Conservation (phyloP, 2,888 invertebrate genomes). For the Cataglyphis cursor region DNA sequence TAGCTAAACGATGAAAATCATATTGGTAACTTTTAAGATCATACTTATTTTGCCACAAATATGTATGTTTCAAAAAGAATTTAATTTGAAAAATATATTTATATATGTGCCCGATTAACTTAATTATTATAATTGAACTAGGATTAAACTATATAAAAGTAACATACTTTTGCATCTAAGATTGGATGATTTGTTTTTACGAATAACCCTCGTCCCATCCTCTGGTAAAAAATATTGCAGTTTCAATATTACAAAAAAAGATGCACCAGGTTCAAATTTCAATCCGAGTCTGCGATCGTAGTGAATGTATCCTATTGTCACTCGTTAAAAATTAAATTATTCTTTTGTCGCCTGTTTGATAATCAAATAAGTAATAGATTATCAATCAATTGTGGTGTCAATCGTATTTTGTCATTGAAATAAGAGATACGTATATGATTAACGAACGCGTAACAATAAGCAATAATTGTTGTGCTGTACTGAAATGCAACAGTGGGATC, state of each 20-base stretch:
- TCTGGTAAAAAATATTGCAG: slow-evolving; percentile 86
- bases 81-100: slow-evolving; percentile 47
- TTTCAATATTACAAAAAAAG: slow-evolving; percentile 82
- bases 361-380: slow-evolving; percentile 11
- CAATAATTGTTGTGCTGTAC: slow-evolving; percentile 31
- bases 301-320: slow-evolving; percentile 71
- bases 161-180: slow-evolving; percentile 76
- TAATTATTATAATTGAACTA: slow-evolving; percentile 71
- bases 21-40: slow-evolving; percentile 67
- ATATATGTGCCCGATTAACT: slow-evolving; percentile 43
- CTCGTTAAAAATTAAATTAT: slow-evolving; percentile 30
- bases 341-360: background rate
- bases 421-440: slow-evolving; percentile 5
- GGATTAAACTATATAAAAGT: slow-evolving; percentile 64
- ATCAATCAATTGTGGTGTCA: slow-evolving; percentile 19
- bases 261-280: slow-evolving; percentile 76
- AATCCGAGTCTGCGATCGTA: slow-evolving; percentile 73
- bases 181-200: slow-evolving; percentile 77
- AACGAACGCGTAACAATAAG: slow-evolving; percentile 13
- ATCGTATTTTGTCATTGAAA: background rate
- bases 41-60: slow-evolving; percentile 64
- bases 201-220: slow-evolving; percentile 84
- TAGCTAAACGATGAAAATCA: slow-evolving; percentile 56
- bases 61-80: slow-evolving; percentile 62
- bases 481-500: background rate